phyloP scores from a whole-genome alignment of 2,888 invertebrate genomes.

The Keiferia lycopersicella region DNA sequence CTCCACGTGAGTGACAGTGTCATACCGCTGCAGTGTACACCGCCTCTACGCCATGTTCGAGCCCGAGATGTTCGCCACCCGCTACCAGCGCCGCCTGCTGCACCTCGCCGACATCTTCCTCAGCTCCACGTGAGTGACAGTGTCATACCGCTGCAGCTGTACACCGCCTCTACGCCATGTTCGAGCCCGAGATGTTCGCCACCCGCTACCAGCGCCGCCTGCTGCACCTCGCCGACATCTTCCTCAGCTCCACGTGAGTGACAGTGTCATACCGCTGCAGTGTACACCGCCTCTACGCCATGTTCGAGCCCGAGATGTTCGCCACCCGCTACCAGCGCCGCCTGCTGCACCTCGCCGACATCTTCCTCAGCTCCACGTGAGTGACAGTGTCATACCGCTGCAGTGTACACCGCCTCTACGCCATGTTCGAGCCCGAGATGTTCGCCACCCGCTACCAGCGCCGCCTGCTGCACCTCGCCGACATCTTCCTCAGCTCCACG shows the following conservation, averaged over 20 bases:
- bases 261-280: too few species aligned
- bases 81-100: slow-evolving; percentile 93
- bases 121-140: slow-evolving; percentile 89
- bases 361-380: slow-evolving; percentile 96
- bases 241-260: slow-evolving; percentile 94
- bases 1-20: not conserved
- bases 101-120: slow-evolving; percentile 95
- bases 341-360: slow-evolving; percentile 92
- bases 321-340: slow-evolving; percentile 94
- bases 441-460: slow-evolving; percentile 95
- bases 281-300: too few species aligned
- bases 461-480: slow-evolving; percentile 92
- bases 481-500: slow-evolving; percentile 90
- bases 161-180: slow-evolving; percentile 96
- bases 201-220: slow-evolving; percentile 94
- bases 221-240: slow-evolving; percentile 93
- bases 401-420: slow-evolving; percentile 97
- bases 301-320: slow-evolving; percentile 27
- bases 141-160: too few species aligned
- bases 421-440: slow-evolving; percentile 94
- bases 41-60: slow-evolving; percentile 97
- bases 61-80: slow-evolving; percentile 94
- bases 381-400: too few species aligned
- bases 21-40: slow-evolving; percentile 87
- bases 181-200: slow-evolving; percentile 94